Conservation (phyloP, 2,797 vertebrate species). For the Siniperca scherzeri region DNA sequence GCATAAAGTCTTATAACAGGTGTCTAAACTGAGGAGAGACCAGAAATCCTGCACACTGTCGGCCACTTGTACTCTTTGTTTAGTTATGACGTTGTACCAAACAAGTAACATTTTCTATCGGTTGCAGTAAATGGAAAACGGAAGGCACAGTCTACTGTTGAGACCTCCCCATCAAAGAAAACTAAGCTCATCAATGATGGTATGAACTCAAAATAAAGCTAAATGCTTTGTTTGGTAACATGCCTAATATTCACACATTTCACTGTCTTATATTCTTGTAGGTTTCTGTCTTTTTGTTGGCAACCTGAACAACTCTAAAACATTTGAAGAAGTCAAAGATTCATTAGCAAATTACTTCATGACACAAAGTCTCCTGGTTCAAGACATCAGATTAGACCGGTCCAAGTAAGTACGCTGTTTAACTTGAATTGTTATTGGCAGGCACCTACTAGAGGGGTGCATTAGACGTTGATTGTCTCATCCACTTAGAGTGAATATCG, state of each 20-base stretch:
- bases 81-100: not conserved
- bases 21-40: not conserved
- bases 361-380: constrained; percentile 88
- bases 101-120: not conserved
- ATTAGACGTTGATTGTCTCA: not conserved
- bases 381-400: constrained; percentile 88
- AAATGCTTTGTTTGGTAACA: not conserved
- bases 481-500: not conserved
- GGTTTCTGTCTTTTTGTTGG: constrained; percentile 89
- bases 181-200: constrained; percentile 64
- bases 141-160: constrained; percentile 12
- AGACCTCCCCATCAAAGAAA: constrained; percentile 67
- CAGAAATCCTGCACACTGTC: not conserved
- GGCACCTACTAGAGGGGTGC: too few relatives aligned
- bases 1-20: not conserved
- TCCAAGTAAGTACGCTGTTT: constrained; percentile 85
- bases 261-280: constrained; percentile 39
- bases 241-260: not conserved
- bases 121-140: constrained; percentile 64
- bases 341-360: constrained; percentile 88
- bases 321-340: constrained; percentile 87
- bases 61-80: not conserved
- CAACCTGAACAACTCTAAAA: constrained; percentile 88
- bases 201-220: constrained; percentile 36
- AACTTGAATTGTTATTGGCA: not conserved